These are phyloP conservation scores for Heliconius hewitsoni DNA, from an alignment of 1,140 invertebrate genomes.

Conservation along the genomic window DNA sequence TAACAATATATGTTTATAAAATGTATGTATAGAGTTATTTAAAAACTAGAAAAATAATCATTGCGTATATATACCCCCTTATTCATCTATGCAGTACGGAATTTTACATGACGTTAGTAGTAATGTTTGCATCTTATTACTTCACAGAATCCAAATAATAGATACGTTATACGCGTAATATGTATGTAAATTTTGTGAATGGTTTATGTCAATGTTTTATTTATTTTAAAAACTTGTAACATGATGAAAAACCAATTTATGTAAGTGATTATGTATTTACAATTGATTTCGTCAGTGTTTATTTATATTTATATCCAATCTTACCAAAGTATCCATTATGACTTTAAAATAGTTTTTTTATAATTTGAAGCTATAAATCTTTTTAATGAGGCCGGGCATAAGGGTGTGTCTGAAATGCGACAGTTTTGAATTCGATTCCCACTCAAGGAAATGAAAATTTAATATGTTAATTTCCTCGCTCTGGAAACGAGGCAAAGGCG, in stretches of 20 bases:
- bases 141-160: not conserved
- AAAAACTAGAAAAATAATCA: too few relatives aligned
- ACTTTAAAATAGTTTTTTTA: too few relatives aligned
- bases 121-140: constrained; percentile 1
- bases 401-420: too few relatives aligned
- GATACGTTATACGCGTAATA: not conserved
- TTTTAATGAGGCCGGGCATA: too few relatives aligned
- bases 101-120: not conserved
- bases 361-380: too few relatives aligned
- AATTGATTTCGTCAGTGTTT: not conserved
- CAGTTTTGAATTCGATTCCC: too few relatives aligned
- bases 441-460: too few relatives aligned
- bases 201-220: not conserved
- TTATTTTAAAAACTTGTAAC: not conserved
- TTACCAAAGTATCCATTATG: too few relatives aligned
- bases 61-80: not conserved
- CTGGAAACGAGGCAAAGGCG: too few relatives aligned
- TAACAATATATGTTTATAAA: too few relatives aligned
- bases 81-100: not conserved
- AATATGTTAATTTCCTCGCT: too few relatives aligned
- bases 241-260: not conserved
- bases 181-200: not conserved
- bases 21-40: too few relatives aligned
- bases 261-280: not conserved
- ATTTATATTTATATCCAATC: not conserved